Base-by-base conservation (phyloP, 2,797 vertebrate species). In the Smutsia gigantea region DNA sequence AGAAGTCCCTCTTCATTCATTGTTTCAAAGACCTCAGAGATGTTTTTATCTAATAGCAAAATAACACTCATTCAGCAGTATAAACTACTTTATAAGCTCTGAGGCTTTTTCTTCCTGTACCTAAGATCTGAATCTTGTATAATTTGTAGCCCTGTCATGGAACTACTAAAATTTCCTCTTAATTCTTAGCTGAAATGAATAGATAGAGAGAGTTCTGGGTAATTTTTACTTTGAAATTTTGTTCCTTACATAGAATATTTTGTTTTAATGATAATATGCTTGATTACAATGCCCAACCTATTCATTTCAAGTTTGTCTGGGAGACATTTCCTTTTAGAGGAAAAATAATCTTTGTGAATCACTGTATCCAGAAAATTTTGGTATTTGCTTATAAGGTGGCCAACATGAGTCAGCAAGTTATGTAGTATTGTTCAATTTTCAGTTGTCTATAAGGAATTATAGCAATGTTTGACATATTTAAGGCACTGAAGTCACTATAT, bases 1-100 rank as follows among this genome's bases (percentile, higher is more conserved):
- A 93, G 17, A n/a, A 95, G 71, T 87, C 5, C 18, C 29, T 86
- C 53, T 66, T 94, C 42, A 46, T 92, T 96, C 55, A 89, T 2
- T 59, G 2, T 95, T 96, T 93, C 55, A 85, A 66, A 81, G 85
- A 49, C 18, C 31, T 83, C 86, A 53, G 64, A 53, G 68, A 31
- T 68, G 11, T 77, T 97, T 93, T 94, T 91, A 81, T 69, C 21
- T 84, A 72, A 81, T 87, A 71, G 11, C 86, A 86, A 93, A 97
- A 83, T 69, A 88, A 78, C 46, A 77, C 8, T 89, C 74, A 37
- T 78, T 85, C 39, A 96, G 51, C 39, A 87, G 13, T 77, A 64
- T 71, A 75, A 89, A 72, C n/a, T 64, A 59, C 11, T 92, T 13
- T 66, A 37, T 85, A 72, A 97, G 75, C 21, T 93, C 77, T 68